phyloP scores from a whole-genome alignment of 2,888 invertebrate genomes.

The Eudasyphora cyanicolor region DNA sequence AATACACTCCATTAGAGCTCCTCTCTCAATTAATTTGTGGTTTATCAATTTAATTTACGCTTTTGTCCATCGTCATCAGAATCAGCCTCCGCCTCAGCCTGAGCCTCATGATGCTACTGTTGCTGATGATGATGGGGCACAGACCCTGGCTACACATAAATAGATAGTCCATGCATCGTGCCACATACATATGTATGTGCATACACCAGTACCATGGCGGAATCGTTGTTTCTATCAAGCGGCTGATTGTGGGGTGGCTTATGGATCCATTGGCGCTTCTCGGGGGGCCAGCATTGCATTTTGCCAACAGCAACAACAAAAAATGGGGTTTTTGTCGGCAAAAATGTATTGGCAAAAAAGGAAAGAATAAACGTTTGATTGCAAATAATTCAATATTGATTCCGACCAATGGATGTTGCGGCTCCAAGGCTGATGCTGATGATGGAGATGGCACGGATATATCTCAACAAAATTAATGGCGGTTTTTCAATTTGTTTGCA shows the following conservation, averaged over 20 bases:
- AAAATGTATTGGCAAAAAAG: slow-evolving; percentile 30
- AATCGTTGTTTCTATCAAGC: no score
- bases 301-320: slow-evolving; percentile 18
- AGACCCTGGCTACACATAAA: background rate
- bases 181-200: slow-evolving; percentile 21
- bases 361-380: slow-evolving; percentile 56
- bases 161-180: no score
- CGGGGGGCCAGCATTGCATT: slow-evolving; percentile 33
- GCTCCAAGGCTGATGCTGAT: slow-evolving; percentile 16
- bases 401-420: slow-evolving; percentile 54
- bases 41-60: slow-evolving; percentile 79
- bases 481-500: slow-evolving; percentile 41
- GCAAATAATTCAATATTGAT: slow-evolving; percentile 66
- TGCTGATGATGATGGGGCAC: slow-evolving; percentile 4
- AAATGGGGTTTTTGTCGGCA: slow-evolving; percentile 37
- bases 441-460: background rate
- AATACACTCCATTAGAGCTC: slow-evolving; percentile 63
- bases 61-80: slow-evolving; percentile 60
- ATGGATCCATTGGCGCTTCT: background rate
- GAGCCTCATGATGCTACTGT: slow-evolving; percentile 5
- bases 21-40: slow-evolving; percentile 79
- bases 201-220: background rate
- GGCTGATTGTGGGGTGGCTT: background rate
- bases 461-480: slow-evolving; percentile 62
- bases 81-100: background rate